A percentile compares a stretch with the other conserved stretches of the same genome.
These are phyloP conservation scores for Prochilodus magdalenae DNA, from an alignment of 2,113 vertebrate genomes.

Conservation along the genomic window DNA sequence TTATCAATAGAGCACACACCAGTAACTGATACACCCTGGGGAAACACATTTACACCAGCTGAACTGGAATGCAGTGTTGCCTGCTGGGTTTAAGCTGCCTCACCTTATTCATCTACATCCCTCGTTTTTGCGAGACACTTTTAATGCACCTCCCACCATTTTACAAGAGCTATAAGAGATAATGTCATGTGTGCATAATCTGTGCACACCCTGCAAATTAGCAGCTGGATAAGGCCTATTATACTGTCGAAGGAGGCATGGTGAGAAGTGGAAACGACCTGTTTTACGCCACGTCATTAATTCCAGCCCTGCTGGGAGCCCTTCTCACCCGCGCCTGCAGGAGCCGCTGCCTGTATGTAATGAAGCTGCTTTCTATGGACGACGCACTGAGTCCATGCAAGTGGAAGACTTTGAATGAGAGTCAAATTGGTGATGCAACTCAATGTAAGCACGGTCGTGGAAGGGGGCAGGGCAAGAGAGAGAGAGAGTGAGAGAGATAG, in stretches of 20 bases:
- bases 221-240: background rate
- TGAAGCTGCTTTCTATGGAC: slow-evolving; percentile 2
- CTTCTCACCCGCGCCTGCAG: background rate
- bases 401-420: slow-evolving; percentile 9
- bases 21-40: background rate
- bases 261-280: background rate
- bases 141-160: background rate
- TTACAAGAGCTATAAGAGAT: slow-evolving; percentile 10
- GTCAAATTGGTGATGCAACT: slow-evolving; percentile 35
- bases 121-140: background rate
- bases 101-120: background rate
- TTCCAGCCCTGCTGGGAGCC: slow-evolving; percentile 23
- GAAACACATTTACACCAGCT: background rate
- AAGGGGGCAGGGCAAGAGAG: background rate
- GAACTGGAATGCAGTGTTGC: no score
- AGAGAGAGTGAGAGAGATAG: background rate
- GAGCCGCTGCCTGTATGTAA: slow-evolving; percentile 6
- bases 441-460: slow-evolving; percentile 5
- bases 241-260: background rate
- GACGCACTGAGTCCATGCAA: background rate
- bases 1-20: background rate
- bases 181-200: background rate
- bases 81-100: background rate
- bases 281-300: slow-evolving; percentile 1
- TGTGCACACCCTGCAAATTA: background rate